Conservation (phyloP, 2,797 vertebrate species). For the Hylomyscus alleni region DNA sequence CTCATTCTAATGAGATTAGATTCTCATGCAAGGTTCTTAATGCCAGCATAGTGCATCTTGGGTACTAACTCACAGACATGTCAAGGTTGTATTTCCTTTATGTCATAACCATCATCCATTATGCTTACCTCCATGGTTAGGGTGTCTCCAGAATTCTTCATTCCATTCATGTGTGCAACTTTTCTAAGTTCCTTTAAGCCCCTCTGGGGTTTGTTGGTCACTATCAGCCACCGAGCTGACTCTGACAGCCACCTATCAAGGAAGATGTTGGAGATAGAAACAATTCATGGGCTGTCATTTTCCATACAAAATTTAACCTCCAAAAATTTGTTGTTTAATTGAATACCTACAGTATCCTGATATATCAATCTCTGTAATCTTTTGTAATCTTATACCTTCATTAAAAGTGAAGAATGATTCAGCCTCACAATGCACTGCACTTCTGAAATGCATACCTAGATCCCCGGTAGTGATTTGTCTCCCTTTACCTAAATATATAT, state of each 20-base stretch:
- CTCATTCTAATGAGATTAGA: too few relatives aligned
- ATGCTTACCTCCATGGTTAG: slow-evolving; percentile 36
- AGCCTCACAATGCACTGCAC: not conserved
- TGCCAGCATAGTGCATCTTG: not conserved
- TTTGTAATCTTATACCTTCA: not conserved
- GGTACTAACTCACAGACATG: not conserved
- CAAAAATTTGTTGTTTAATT: not conserved
- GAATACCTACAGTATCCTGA: not conserved
- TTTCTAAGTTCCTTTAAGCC: slow-evolving; percentile 60
- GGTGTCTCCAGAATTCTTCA: not conserved
- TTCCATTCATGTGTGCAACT: slow-evolving; percentile 61
- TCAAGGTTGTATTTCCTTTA: too few relatives aligned
- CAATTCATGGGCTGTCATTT: not conserved
- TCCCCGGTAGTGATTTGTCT: not conserved
- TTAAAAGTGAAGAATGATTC: not conserved
- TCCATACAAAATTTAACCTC: not conserved
- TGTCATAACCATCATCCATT: not conserved
- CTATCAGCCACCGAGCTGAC: slow-evolving; percentile 75
- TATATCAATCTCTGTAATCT: not conserved
- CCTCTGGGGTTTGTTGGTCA: slow-evolving; percentile 9
- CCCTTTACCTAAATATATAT: not conserved
- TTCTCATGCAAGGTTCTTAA: not conserved
- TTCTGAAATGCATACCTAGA: not conserved
- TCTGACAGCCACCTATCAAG: slow-evolving; percentile 72
- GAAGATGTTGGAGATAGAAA: not conserved